Evolutionary conservation across 2,113 vertebrate species (phyloP).

Genomic region (Gavia stellata): DNA sequence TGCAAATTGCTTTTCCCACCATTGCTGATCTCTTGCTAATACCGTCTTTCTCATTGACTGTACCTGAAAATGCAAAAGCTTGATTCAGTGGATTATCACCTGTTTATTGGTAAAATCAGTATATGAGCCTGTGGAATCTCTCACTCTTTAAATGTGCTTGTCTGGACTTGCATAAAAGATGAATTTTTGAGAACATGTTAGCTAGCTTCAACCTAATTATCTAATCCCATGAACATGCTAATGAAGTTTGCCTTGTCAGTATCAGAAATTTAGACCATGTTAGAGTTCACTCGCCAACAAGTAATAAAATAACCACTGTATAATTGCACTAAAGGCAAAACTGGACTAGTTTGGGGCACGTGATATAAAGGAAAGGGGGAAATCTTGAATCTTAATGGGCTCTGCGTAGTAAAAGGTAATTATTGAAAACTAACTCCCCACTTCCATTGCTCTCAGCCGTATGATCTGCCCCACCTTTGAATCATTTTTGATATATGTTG

Average conservation of each 20-base stretch:
- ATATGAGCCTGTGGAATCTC: neutral
- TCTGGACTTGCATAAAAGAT: neutral
- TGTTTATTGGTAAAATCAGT: neutral
- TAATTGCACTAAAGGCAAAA: neutral
- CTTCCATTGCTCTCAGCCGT: neutral
- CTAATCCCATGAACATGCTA: neutral
- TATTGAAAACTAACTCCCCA: neutral
- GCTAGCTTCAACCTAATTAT: neutral
- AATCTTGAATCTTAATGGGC: neutral
- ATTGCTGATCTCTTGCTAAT: neutral
- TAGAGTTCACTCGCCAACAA: neutral
- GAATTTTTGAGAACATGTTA: neutral
- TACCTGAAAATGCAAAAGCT: neutral
- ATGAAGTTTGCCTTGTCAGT: neutral
- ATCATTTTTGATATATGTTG: neutral
- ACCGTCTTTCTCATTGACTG: neutral
- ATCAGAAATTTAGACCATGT: neutral
- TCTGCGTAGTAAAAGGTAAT: neutral
- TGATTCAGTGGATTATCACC: neutral
- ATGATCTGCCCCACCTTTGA: neutral
- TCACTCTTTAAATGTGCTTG: neutral
- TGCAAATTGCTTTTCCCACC: neutral
- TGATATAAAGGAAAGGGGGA: neutral
- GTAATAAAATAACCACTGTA: neutral
- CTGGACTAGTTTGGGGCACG: neutral